Conservation (phyloP, 2,888 invertebrate genomes). For the Orchesella flavescens region DNA sequence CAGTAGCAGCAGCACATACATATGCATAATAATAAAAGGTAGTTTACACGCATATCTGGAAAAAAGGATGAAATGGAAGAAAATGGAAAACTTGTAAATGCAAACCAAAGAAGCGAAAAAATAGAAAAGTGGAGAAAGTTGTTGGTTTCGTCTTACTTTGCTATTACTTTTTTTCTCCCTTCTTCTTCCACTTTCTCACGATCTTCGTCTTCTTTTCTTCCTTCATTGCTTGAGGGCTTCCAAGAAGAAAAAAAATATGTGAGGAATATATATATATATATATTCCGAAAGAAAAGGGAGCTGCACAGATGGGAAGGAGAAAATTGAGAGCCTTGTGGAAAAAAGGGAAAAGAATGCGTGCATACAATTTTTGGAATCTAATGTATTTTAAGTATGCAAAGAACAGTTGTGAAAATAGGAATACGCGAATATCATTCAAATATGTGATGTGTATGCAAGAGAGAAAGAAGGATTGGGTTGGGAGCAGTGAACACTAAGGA, state of each 20-base stretch:
- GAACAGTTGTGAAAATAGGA: conserved; percentile 21
- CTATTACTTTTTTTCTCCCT: conserved; percentile 17
- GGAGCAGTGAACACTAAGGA: background rate
- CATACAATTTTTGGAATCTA: conserved; percentile 13
- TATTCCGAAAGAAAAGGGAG: background rate
- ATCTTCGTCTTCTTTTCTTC: conserved; percentile 13
- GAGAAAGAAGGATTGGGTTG: background rate
- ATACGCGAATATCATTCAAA: conserved; percentile 8
- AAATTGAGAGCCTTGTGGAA: background rate
- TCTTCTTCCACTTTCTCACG: conserved; percentile 7
- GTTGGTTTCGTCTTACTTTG: conserved; percentile 25
- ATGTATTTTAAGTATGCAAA: conserved; percentile 39
- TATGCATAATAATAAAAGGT: background rate
- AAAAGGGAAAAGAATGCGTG: conserved; percentile 27
- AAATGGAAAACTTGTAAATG: conserved; percentile 56
- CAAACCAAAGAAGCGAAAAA: conserved; percentile 26
- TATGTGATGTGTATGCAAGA: conserved; percentile 24
- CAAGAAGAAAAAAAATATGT: background rate
- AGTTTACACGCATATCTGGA: background rate
- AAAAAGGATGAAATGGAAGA: conserved; percentile 32
- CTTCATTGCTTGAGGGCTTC: conserved; percentile 33
- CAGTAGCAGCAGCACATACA: too few relatives aligned
- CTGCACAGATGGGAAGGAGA: background rate
- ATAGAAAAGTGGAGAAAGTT: conserved; percentile 35
- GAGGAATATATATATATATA: background rate